phyloP scores from a whole-genome alignment of 2,888 invertebrate species.

The Eudasyphora cyanicolor region DNA sequence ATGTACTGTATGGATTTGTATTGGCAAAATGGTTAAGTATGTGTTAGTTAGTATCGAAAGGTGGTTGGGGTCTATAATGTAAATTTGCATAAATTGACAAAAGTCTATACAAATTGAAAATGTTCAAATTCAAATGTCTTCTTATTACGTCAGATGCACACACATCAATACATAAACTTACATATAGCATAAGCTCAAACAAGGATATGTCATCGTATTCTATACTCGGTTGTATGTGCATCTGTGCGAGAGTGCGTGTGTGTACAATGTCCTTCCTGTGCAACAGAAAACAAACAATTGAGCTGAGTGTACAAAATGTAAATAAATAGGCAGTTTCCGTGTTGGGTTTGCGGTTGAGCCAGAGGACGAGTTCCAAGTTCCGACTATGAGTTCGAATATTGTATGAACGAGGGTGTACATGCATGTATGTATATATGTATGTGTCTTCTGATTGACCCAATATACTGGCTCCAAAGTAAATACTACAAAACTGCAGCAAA shows the following conservation, averaged over 20 bases:
- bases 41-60: constrained; percentile 19
- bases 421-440: constrained; percentile 29
- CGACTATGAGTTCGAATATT: no score
- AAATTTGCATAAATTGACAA: constrained; percentile 64
- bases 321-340: constrained; percentile 25
- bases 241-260: no score
- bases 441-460: constrained; percentile 33
- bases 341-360: not conserved
- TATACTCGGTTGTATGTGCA: no score
- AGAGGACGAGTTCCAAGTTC: no score
- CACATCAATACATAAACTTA: not conserved
- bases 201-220: no score
- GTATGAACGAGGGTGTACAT: not conserved
- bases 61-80: constrained; percentile 48
- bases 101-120: constrained; percentile 65
- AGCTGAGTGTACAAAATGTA: constrained; percentile 52
- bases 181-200: not conserved
- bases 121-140: constrained; percentile 38
- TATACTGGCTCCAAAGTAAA: constrained; percentile 4
- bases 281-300: constrained; percentile 58
- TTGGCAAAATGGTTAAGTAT: constrained; percentile 1
- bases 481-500: not conserved
- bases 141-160: not conserved
- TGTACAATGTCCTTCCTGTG: constrained; percentile 15
- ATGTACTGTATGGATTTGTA: not conserved